Conservation (phyloP, 2,888 invertebrate genomes). For the Nymphalis c-album region DNA sequence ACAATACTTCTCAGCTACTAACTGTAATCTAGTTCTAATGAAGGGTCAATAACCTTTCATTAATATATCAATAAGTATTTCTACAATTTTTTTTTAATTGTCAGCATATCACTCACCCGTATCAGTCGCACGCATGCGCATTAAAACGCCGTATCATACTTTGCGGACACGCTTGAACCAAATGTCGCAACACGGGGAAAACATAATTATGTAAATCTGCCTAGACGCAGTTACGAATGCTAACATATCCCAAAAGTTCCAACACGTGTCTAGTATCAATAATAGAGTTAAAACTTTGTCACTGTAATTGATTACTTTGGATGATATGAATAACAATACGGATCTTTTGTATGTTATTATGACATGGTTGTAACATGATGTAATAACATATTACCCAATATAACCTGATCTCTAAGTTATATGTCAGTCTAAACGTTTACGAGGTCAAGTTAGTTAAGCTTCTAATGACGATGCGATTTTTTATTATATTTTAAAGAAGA, state of each 20-base stretch:
- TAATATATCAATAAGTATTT: background rate
- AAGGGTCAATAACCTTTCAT: too few species aligned
- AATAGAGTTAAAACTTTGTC: background rate
- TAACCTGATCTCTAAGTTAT: background rate
- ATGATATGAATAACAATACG: background rate
- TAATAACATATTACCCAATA: background rate
- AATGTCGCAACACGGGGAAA: slow-evolving; percentile 47
- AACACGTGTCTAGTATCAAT: slow-evolving; percentile 5
- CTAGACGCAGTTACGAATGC: slow-evolving; percentile 15
- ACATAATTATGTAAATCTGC: slow-evolving; percentile 42
- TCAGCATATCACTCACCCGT: background rate
- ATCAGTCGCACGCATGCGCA: slow-evolving; percentile 24
- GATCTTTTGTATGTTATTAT: background rate
- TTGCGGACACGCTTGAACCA: slow-evolving; percentile 45
- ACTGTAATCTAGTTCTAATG: too few species aligned
- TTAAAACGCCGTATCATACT: slow-evolving; percentile 38
- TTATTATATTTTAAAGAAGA: too few species aligned
- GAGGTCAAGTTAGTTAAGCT: background rate
- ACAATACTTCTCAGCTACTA: too few species aligned
- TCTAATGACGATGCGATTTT: too few species aligned
- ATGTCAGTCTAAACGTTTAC: background rate
- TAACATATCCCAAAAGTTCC: slow-evolving; percentile 19
- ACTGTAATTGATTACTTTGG: background rate
- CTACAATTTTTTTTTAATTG: background rate
- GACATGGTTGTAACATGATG: background rate